These are phyloP conservation scores for Leptopilina drosophilae DNA, from an alignment of 2,888 invertebrate species.

Conservation along the genomic window DNA sequence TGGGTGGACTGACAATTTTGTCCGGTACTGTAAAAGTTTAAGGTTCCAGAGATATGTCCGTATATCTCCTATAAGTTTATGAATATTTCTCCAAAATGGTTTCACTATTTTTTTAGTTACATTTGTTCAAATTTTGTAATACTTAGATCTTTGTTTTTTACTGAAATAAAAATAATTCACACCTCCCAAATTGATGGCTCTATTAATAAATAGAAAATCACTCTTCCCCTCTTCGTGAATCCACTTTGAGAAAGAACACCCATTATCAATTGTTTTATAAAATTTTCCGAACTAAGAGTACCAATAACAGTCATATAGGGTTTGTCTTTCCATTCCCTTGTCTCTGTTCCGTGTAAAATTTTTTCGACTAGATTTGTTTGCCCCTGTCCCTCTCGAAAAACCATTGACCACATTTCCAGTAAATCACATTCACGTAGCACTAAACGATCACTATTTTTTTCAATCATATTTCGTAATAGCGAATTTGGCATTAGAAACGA, in stretches of 20 bases:
- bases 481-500: constrained; percentile 78
- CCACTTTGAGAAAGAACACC: constrained; percentile 81
- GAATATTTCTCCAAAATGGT: no score
- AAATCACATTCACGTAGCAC: constrained; percentile 80
- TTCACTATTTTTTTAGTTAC: no score
- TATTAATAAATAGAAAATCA: constrained; percentile 82
- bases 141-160: neutral
- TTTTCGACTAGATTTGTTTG: constrained; percentile 78
- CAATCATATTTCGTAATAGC: constrained; percentile 77
- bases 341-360: constrained; percentile 79
- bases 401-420: constrained; percentile 79
- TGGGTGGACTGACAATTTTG: no score
- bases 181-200: constrained; percentile 57
- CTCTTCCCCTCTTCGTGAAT: constrained; percentile 80
- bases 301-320: constrained; percentile 81
- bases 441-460: constrained; percentile 75
- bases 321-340: constrained; percentile 76
- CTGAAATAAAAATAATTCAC: constrained; percentile 20
- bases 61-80: no score
- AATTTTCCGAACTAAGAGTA: constrained; percentile 79
- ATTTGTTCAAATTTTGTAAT: neutral
- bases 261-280: constrained; percentile 82
- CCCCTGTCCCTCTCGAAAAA: constrained; percentile 81
- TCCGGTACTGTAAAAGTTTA: no score
- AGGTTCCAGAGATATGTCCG: no score